phyloP scores from a whole-genome alignment of 2,113 vertebrate species.

The Oreotragus oreotragus region DNA sequence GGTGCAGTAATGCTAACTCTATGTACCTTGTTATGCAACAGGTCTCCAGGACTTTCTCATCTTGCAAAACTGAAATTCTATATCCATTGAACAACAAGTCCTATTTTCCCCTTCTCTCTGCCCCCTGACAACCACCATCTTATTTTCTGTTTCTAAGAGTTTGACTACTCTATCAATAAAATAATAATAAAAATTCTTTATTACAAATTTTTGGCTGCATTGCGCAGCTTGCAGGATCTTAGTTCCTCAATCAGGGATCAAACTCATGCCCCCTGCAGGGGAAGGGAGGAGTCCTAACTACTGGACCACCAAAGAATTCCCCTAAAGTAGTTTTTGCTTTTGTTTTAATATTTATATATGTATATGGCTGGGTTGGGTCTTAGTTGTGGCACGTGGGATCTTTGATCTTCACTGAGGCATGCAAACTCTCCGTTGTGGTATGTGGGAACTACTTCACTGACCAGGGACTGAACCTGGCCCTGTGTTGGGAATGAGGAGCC shows the following conservation, averaged over 20 bases:
- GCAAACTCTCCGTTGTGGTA: background rate
- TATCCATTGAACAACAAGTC: background rate
- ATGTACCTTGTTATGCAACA: background rate
- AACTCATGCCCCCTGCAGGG: background rate
- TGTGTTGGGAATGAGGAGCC: background rate
- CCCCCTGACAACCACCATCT: background rate
- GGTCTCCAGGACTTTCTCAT: background rate
- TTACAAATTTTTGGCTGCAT: background rate
- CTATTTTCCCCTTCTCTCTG: background rate
- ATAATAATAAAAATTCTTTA: background rate
- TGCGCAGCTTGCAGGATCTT: background rate
- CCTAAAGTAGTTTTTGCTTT: background rate
- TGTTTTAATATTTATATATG: background rate
- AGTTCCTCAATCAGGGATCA: background rate
- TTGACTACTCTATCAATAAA: background rate
- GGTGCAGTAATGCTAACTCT: background rate
- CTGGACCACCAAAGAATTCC: background rate
- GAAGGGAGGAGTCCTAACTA: background rate
- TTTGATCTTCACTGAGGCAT: background rate
- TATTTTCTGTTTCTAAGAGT: background rate
- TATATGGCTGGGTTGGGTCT: background rate
- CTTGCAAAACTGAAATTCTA: background rate
- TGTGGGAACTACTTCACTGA: background rate
- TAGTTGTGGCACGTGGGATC: background rate
- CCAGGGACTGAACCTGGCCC: background rate